These are phyloP conservation scores for Apodemia duryi DNA, from an alignment of 2,888 invertebrate genomes.

Conservation along the genomic window DNA sequence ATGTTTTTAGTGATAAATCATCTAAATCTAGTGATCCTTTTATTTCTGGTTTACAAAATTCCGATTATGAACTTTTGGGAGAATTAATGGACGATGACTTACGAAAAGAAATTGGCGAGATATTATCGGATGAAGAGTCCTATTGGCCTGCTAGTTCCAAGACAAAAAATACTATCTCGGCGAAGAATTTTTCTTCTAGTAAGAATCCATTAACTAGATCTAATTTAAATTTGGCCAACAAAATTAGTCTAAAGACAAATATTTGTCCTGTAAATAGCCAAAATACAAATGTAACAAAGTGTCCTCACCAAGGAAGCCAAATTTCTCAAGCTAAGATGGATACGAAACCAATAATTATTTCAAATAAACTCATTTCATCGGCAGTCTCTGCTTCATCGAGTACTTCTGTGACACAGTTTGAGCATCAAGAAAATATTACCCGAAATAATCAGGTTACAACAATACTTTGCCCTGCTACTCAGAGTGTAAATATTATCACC, in stretches of 20 bases:
- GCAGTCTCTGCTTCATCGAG: neutral
- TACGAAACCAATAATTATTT: conserved; percentile 14
- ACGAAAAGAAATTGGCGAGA: conserved; percentile 65
- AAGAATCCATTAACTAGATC: neutral
- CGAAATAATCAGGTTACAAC: neutral
- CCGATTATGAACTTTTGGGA: conserved; percentile 65
- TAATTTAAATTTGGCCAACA: neutral
- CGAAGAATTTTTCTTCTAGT: conserved; percentile 1
- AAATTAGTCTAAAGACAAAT: neutral
- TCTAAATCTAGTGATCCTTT: conserved; percentile 48
- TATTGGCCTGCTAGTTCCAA: conserved; percentile 34
- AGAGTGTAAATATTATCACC: conserved; percentile 9
- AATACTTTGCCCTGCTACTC: neutral
- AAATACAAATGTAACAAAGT: neutral
- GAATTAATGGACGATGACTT: conserved; percentile 70
- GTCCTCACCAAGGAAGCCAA: neutral
- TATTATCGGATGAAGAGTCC: conserved; percentile 58
- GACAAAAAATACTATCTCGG: conserved; percentile 24
- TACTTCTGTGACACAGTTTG: neutral
- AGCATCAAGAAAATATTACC: neutral
- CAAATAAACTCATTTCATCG: conserved; percentile 8
- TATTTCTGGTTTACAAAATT: conserved; percentile 55
- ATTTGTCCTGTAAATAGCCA: neutral
- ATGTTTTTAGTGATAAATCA: conserved; percentile 35
- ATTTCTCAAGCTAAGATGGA: neutral